Conservation (phyloP, 2,797 vertebrate genomes). For the Anisognathus igniventris region DNA sequence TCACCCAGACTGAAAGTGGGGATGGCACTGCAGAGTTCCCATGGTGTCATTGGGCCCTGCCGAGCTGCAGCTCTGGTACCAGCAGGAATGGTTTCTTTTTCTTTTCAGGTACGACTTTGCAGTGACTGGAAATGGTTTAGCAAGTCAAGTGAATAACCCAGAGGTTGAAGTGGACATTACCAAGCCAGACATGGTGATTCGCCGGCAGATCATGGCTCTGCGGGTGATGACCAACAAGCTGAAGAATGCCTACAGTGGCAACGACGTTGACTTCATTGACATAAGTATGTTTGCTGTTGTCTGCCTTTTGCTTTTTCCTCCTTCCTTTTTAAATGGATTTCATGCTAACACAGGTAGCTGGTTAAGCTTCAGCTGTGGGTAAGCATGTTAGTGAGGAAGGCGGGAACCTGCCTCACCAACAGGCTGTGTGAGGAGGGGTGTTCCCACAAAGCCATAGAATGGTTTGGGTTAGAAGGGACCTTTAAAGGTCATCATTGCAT, state of each 20-base stretch:
- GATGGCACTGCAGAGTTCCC: background rate
- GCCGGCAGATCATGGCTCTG: slow-evolving; percentile 88
- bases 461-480: background rate
- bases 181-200: slow-evolving; percentile 88
- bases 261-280: slow-evolving; percentile 85
- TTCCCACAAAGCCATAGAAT: background rate
- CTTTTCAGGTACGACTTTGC: slow-evolving; percentile 87
- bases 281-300: slow-evolving; percentile 74
- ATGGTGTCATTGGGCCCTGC: fast-evolving
- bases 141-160: slow-evolving; percentile 93
- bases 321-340: background rate
- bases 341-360: background rate
- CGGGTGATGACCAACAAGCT: slow-evolving; percentile 92
- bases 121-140: slow-evolving; percentile 90
- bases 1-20: background rate
- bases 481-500: background rate
- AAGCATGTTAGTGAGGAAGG: background rate
- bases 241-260: slow-evolving; percentile 90
- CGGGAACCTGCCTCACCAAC: fast-evolving
- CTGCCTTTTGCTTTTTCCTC: background rate
- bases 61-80: background rate
- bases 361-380: background rate
- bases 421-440: background rate
- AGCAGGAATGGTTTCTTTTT: slow-evolving; percentile 10
- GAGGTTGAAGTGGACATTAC: slow-evolving; percentile 94